Evolutionary conservation across 2,888 invertebrate species (phyloP), one percentile per base, ranked within the genome.

Genomic region (Ephialtes manifestator): DNA sequence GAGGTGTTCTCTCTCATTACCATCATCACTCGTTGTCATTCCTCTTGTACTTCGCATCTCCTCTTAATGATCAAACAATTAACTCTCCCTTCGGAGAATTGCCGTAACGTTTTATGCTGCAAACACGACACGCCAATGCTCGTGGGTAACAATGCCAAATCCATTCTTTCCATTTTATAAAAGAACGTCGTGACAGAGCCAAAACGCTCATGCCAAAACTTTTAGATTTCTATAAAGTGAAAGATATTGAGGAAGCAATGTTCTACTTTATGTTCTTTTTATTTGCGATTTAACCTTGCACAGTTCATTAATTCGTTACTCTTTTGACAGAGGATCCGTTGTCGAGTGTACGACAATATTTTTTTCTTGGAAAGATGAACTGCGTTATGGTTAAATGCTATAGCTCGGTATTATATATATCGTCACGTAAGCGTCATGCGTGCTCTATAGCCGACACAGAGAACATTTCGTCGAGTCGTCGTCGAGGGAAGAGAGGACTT

Each of bases 1-100:
- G 31, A 67, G 55, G 46, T 67, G 18, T 74, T 74, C 67, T 58
- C 74, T 74, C 90, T 90, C 90, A 90, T 90, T 91, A 91, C 81
- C 89, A 86, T 86, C 84, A 87, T 84, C 80, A 86, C 84, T 86
- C 78, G 76, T 68, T 76, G 86, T 84, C 83, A 68, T 76, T 83
- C 65, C 15, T 80, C 48, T 46, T 86, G 67, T 82, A 85, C 87
- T 88, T 81, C 80, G 79, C 80, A 85, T 76, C 58, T 60, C 46
- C 86, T 83, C 88, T 87, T 89, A 90, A 89, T 88, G 89, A 88
- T 87, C 82, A 87, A 89, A 90, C 89, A 89, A 90, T 90, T 90
- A 90, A 89, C 88, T 86, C 87, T 87, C 86, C 84, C 86, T 31
- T 55, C 55, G 35, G 55, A 43, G 78, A 78, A 70, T 70, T 48